Conservation (phyloP, 2,888 invertebrate genomes). For the Agriotes lineatus region DNA sequence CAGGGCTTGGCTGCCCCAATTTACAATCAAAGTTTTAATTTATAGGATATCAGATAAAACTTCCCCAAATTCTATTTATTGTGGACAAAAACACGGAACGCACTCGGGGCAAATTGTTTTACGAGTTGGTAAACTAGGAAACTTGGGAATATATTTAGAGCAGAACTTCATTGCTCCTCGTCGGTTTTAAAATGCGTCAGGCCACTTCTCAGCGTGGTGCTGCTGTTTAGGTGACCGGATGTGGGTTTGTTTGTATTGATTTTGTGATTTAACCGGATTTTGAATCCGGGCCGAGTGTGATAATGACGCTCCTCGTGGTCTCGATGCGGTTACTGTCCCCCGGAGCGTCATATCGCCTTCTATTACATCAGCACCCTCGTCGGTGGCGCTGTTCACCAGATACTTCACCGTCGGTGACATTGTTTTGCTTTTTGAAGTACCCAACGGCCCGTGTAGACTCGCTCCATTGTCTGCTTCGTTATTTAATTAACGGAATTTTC, state of each 20-base stretch:
- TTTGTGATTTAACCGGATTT: conserved; percentile 47
- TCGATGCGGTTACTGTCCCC: conserved; percentile 48
- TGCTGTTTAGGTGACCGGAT: conserved; percentile 30
- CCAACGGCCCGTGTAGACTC: conserved; percentile 15
- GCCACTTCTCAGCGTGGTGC: conserved; percentile 16
- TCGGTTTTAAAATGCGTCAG: conserved; percentile 17
- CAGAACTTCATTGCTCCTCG: conserved; percentile 17
- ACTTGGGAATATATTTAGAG: conserved; percentile 34
- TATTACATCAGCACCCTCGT: conserved; percentile 45
- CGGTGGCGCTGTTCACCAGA: conserved; percentile 35
- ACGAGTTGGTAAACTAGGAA: conserved; percentile 32
- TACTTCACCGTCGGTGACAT: conserved; percentile 42
- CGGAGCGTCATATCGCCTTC: conserved; percentile 47
- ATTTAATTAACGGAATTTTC: conserved; percentile 36
- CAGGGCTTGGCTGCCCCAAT: conserved; percentile 32
- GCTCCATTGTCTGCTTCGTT: conserved; percentile 25
- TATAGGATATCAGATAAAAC: conserved; percentile 50
- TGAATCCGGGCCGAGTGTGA: conserved; percentile 44
- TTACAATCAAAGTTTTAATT: conserved; percentile 47
- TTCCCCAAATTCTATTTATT: conserved; percentile 43
- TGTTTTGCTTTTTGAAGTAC: conserved; percentile 40
- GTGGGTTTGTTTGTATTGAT: conserved; percentile 41
- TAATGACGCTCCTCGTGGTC: conserved; percentile 46
- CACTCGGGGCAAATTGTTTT: conserved; percentile 40
- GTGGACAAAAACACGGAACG: conserved; percentile 38